Percentiles rank a stretch among this genome's conserved stretches.
Conservation (phyloP, 92 coral and sea anemone genomes). For the Actinostola sp. region DNA sequence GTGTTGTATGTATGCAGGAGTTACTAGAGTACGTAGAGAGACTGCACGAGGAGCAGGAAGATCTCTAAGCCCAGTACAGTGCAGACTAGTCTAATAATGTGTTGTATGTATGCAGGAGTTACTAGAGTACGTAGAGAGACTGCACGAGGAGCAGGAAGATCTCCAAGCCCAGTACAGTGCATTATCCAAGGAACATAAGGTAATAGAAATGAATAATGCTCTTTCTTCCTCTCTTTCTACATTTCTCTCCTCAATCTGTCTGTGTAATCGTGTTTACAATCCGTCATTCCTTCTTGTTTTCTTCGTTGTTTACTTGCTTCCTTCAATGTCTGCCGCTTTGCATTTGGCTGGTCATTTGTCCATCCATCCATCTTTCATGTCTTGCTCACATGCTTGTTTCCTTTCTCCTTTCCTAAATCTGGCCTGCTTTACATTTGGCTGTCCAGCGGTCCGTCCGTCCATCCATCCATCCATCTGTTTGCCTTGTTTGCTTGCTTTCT, state of each 20-base stretch:
- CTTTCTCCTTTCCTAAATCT: too few species aligned
- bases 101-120: conserved; percentile 56
- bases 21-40: too few species aligned
- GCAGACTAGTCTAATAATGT: not conserved
- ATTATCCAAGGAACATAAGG: conserved; percentile 91
- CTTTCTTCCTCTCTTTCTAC: not conserved
- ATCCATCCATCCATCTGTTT: not conserved
- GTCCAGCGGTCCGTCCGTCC: not conserved
- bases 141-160: conserved; percentile 87
- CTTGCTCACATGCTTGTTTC: too few species aligned
- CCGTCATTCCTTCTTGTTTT: not conserved
- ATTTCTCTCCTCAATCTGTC: not conserved
- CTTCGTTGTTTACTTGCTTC: too few species aligned
- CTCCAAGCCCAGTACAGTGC: conserved; percentile 82
- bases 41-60: too few species aligned
- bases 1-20: too few species aligned
- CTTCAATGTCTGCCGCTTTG: too few species aligned
- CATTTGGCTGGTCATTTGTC: not conserved
- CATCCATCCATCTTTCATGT: not conserved
- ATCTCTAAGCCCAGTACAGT: too few species aligned
- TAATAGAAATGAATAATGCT: not conserved
- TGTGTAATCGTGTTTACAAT: too few species aligned
- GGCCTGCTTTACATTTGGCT: not conserved
- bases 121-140: conserved; percentile 73
- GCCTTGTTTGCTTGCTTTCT: not conserved